These are phyloP conservation scores for Parthenolecanium corni DNA, from an alignment of 2,888 invertebrate genomes.

Conservation along the genomic window DNA sequence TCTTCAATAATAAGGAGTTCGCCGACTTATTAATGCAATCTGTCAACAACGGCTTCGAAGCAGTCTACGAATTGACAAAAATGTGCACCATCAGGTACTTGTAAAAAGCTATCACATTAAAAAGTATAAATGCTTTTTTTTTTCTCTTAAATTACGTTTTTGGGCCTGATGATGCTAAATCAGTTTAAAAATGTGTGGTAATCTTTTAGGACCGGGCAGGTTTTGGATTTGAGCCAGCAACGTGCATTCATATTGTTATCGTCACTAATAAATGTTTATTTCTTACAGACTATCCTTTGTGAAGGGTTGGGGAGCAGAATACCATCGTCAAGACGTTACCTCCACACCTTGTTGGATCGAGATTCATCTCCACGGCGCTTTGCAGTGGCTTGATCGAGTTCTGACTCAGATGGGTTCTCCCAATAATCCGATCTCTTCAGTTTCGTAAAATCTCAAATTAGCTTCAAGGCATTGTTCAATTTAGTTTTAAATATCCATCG, in stretches of 20 bases:
- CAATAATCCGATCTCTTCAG: constrained; percentile 90
- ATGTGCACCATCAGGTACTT: constrained; percentile 90
- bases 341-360: constrained; percentile 99
- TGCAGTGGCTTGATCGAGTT: constrained; percentile 98
- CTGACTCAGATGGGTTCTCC: constrained; percentile 98
- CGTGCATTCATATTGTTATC: background rate
- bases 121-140: background rate
- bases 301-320: constrained; percentile 99
- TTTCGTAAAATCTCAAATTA: constrained; percentile 52
- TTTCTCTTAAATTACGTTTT: no score
- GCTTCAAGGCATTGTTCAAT: background rate
- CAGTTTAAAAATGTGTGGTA: background rate
- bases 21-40: constrained; percentile 89
- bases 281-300: constrained; percentile 84
- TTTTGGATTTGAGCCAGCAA: background rate
- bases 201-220: background rate
- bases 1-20: constrained; percentile 97
- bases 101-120: no score
- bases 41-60: constrained; percentile 96
- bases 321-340: constrained; percentile 96
- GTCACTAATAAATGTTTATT: background rate
- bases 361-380: constrained; percentile 91
- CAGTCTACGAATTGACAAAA: constrained; percentile 96
- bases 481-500: background rate
- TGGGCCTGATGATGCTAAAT: background rate